Percentiles rank a stretch among this genome's conserved stretches.
Evolutionary conservation across 2,888 invertebrate species (phyloP).

Genomic region (Agonum fuliginosum): DNA sequence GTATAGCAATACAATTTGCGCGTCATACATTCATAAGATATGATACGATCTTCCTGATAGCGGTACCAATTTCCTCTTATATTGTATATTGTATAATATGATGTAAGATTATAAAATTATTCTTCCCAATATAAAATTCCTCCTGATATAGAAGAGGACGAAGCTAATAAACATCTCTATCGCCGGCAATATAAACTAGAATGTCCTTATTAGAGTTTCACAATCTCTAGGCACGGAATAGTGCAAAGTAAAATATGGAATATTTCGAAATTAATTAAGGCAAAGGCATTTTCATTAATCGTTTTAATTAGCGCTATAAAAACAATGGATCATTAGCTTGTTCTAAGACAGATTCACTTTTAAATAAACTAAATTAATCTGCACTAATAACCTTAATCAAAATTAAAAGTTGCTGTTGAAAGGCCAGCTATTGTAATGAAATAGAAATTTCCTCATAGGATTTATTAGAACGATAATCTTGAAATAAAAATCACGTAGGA

Average conservation of each 20-base stretch:
- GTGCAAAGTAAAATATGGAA: constrained; percentile 13
- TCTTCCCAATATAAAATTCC: not conserved
- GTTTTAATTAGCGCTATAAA: constrained; percentile 48
- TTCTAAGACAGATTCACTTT: constrained; percentile 51
- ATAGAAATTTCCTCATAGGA: constrained; percentile 37
- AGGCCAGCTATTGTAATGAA: constrained; percentile 50
- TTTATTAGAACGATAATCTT: not conserved
- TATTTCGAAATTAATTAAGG: constrained; percentile 44
- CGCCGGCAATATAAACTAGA: not conserved
- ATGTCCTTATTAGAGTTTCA: constrained; percentile 30
- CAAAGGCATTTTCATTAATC: constrained; percentile 37
- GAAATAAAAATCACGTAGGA: constrained; percentile 29
- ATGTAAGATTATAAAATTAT: constrained; percentile 30
- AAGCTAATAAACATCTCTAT: constrained; percentile 23
- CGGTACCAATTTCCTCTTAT: constrained; percentile 34
- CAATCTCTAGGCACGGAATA: not conserved
- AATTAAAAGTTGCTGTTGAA: constrained; percentile 44
- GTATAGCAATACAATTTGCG: constrained; percentile 9
- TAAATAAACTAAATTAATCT: constrained; percentile 49
- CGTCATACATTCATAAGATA: constrained; percentile 29
- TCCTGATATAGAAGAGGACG: constrained; percentile 6
- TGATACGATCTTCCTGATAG: constrained; percentile 24
- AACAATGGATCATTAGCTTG: constrained; percentile 54
- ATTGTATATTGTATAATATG: constrained; percentile 33
- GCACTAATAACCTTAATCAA: constrained; percentile 57